phyloP scores from a whole-genome alignment of 2,888 invertebrate species.

The Invenusta paracnida region DNA sequence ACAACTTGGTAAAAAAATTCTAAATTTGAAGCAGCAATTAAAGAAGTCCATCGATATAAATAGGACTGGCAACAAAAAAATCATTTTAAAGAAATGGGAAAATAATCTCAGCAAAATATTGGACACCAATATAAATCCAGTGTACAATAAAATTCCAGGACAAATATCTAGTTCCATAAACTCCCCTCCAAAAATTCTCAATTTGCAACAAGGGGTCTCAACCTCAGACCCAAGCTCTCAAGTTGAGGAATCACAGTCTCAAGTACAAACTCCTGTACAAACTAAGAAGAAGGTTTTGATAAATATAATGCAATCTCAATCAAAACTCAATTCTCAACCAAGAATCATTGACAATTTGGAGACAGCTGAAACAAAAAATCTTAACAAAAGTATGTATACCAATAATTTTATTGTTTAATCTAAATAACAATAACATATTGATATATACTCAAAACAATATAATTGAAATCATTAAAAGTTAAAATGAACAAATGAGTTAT shows the following conservation, averaged over 20 bases:
- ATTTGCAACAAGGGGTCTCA: no score
- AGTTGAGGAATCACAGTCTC: background rate
- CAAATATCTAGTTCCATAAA: background rate
- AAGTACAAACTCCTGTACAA: no score
- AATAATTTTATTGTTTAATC: no score
- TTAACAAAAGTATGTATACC: background rate
- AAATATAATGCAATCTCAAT: no score
- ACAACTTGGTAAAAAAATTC: background rate
- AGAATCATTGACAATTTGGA: background rate
- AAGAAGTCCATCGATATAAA: background rate
- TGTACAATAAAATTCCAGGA: background rate
- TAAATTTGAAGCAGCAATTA: background rate
- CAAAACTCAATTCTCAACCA: no score
- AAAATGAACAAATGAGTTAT: no score
- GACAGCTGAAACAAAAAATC: background rate
- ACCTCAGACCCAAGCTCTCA: background rate
- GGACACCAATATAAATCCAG: background rate
- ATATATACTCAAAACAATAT: no score
- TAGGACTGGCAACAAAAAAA: background rate
- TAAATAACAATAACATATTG: no score
- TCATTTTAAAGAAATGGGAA: background rate
- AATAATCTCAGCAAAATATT: background rate
- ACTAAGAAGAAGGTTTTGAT: no score
- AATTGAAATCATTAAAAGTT: no score
- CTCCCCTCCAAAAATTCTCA: background rate